Conservation (phyloP, 2,888 invertebrate species). For the Hyppa rectilinea region DNA sequence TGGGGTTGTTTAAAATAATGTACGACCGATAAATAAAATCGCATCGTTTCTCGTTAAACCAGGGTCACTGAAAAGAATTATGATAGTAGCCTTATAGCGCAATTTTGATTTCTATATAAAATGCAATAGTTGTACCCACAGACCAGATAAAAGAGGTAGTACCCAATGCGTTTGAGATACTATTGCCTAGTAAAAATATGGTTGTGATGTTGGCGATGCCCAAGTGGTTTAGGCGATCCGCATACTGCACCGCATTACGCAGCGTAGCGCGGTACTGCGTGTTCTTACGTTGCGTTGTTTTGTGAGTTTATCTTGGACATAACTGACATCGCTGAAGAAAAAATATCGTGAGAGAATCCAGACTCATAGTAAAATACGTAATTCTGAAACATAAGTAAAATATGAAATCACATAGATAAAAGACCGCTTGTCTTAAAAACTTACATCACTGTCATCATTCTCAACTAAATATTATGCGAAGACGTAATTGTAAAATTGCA, state of each 20-base stretch:
- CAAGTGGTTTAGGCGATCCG: neutral
- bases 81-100: neutral
- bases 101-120: neutral
- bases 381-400: no score
- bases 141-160: no score
- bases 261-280: no score
- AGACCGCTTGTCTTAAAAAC: no score
- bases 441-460: no score
- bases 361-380: no score
- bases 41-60: neutral
- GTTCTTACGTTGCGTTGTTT: no score
- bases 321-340: neutral
- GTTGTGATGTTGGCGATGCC: neutral
- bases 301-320: neutral
- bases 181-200: neutral
- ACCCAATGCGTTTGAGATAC: neutral
- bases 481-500: no score
- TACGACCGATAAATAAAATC: neutral
- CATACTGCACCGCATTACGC: no score
- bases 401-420: no score
- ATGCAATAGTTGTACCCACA: no score
- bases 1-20: conserved; percentile 7
- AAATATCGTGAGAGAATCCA: neutral
- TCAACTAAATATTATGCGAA: no score
- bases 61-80: neutral